phyloP scores from a whole-genome alignment of 1,140 invertebrate genomes.

The Trachymyrmex cornetzi region DNA sequence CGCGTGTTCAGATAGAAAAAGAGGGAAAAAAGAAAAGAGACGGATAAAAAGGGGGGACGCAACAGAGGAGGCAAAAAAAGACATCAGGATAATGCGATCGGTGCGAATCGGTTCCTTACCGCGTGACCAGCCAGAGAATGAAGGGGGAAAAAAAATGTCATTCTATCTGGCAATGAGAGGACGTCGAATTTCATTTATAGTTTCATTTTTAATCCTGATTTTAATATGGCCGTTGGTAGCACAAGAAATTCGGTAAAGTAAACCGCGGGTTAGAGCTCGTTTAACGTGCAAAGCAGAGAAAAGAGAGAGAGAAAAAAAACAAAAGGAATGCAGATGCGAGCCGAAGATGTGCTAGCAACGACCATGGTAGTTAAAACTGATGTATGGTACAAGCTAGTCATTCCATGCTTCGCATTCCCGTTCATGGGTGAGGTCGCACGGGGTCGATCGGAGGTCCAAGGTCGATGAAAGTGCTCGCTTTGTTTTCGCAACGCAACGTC shows the following conservation, averaged over 20 bases:
- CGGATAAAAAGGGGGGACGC: neutral
- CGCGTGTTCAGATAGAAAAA: slow-evolving; percentile 74
- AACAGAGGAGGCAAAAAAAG: slow-evolving; percentile 17
- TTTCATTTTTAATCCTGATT: slow-evolving; percentile 67
- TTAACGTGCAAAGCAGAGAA: slow-evolving; percentile 11
- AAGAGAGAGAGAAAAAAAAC: neutral
- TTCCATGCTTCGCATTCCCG: slow-evolving; percentile 83
- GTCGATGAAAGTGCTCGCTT: slow-evolving; percentile 43
- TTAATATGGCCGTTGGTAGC: slow-evolving; percentile 49
- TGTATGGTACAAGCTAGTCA: slow-evolving; percentile 80
- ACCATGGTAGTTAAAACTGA: slow-evolving; percentile 72
- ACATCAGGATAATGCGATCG: slow-evolving; percentile 36
- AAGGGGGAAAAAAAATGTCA: slow-evolving; percentile 37
- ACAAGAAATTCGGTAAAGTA: slow-evolving; percentile 18
- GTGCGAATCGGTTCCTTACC: slow-evolving; percentile 62
- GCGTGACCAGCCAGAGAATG: slow-evolving; percentile 51
- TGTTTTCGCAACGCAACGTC: slow-evolving; percentile 49
- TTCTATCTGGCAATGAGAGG: slow-evolving; percentile 66
- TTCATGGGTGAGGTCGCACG: slow-evolving; percentile 75
- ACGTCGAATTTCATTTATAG: slow-evolving; percentile 78
- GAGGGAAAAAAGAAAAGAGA: slow-evolving; percentile 73
- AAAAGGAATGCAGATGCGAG: slow-evolving; percentile 39
- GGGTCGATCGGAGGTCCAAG: slow-evolving; percentile 79
- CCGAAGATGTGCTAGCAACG: slow-evolving; percentile 62
- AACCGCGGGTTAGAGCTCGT: slow-evolving; percentile 1